Base-by-base conservation (phyloP, 2,888 invertebrate species). In the Cylloceria caligata region DNA sequence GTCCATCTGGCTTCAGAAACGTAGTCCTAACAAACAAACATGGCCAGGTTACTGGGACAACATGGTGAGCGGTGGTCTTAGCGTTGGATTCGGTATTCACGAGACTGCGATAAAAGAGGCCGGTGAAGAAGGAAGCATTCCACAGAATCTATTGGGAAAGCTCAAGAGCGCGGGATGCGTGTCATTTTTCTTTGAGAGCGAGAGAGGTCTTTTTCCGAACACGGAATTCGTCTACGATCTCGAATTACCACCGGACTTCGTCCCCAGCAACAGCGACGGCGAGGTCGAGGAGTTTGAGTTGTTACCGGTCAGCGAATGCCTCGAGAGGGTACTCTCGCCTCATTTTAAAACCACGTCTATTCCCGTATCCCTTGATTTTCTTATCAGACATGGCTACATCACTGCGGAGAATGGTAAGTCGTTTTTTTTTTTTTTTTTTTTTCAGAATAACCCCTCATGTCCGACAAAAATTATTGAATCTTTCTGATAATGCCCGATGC, bases 1-100 rank as follows among this genome's bases (percentile, higher is more conserved):
- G 57, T 97, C 97, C 93, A 95, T 98, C 90, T 99, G 99, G 99
- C 94, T 99, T 88, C 98, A 98, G 92, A 97, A 97, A 91, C 94
- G 99, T 88, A 97, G 98, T 86, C 95, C 96, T 83, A 97, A 96
- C 69, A 99, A 99, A 94, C 97, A 97, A 93, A 98, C 98, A 49
- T 99, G 98, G 97, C 98, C 99, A 81, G 97, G 97, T 94, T 97
- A 97, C 93, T 97, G 98, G 96, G 99, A 99, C 93, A 98, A 98
- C 91, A 98, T 99, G 96, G 98, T 98, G 47, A 97, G 98, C 85
- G 99, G 99, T 71, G 99, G 98, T 3, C 92, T 99, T 68, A 97
- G 97, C 30, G 97, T 97, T 55, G 98, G 98, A 16, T 96, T 96
- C 93, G 96, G 97, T 60, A 96, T 98, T 81, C 93, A 96, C 88